Evolutionary conservation across 2,888 invertebrate species (phyloP).

Genomic region (Antheraea assamensis): DNA sequence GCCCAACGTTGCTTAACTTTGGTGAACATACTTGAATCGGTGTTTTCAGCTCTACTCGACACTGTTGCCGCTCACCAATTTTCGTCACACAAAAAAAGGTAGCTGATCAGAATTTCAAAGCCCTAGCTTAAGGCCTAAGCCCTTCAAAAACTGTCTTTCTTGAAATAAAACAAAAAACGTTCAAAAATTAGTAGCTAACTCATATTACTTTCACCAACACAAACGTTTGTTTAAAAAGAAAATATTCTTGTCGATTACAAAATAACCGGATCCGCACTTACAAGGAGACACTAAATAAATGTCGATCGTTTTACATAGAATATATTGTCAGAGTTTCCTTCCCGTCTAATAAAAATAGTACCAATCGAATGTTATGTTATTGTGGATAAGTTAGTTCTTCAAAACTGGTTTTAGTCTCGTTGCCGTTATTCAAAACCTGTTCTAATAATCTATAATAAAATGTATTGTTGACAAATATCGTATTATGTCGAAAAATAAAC

Average conservation of each 20-base stretch:
- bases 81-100: too few relatives aligned
- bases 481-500: too few relatives aligned
- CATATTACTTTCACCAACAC: not conserved
- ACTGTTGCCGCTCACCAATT: too few relatives aligned
- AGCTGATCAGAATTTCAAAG: too few relatives aligned
- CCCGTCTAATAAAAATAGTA: conserved; percentile 79
- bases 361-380: conserved; percentile 33
- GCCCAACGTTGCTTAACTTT: too few relatives aligned
- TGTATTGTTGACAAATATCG: too few relatives aligned
- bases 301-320: conserved; percentile 65
- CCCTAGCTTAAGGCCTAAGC: too few relatives aligned
- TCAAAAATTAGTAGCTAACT: not conserved
- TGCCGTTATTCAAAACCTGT: not conserved
- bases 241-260: conserved; percentile 24
- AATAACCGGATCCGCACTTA: conserved; percentile 48
- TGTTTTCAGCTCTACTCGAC: too few relatives aligned
- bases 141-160: not conserved
- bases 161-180: too few relatives aligned
- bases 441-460: not conserved
- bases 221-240: conserved; percentile 1
- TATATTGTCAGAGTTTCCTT: conserved; percentile 79
- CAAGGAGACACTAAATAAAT: conserved; percentile 60
- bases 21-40: too few relatives aligned
- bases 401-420: too few relatives aligned
- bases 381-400: conserved; percentile 1